Evolutionary conservation across 2,797 vertebrate genomes (phyloP).

Genomic region (Poecilia wingei): DNA sequence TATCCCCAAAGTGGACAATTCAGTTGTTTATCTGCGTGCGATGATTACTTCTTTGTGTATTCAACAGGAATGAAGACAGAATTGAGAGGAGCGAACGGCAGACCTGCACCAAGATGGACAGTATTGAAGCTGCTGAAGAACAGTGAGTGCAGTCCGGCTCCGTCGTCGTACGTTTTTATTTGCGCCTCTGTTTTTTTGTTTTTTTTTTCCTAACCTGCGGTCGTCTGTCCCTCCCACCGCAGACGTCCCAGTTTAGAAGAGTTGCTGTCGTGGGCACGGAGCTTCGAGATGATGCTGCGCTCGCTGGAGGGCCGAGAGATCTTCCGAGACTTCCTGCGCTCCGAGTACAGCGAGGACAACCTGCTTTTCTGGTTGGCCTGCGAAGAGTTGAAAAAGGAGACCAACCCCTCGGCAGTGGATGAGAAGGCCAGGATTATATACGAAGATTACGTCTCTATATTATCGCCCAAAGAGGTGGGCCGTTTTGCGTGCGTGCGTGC

Average conservation of each 20-base stretch:
- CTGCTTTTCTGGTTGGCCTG: conserved; percentile 98
- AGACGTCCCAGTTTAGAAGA: conserved; percentile 90
- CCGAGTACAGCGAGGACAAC: conserved; percentile 98
- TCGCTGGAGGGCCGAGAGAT: conserved; percentile 91
- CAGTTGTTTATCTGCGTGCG: neutral
- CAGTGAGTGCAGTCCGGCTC: conserved; percentile 81
- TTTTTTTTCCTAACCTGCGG: neutral
- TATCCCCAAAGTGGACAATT: too few species aligned
- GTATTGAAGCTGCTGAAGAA: conserved; percentile 92
- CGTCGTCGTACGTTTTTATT: neutral
- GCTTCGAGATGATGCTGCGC: conserved; percentile 98
- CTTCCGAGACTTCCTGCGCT: conserved; percentile 95
- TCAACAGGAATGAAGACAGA: conserved; percentile 93
- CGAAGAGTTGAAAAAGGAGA: conserved; percentile 95
- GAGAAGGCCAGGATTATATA: conserved; percentile 96
- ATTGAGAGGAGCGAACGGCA: conserved; percentile 87
- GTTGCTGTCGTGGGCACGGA: conserved; percentile 94
- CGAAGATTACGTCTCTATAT: conserved; percentile 98
- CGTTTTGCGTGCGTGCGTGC: neutral
- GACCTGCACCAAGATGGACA: conserved; percentile 93
- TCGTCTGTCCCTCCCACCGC: neutral
- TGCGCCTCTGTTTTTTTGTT: neutral
- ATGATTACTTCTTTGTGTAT: neutral
- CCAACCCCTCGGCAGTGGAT: conserved; percentile 86
- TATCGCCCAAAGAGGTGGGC: conserved; percentile 94